These are phyloP conservation scores for Monopis laevigella DNA, from an alignment of 2,888 invertebrate species.

Conservation along the genomic window DNA sequence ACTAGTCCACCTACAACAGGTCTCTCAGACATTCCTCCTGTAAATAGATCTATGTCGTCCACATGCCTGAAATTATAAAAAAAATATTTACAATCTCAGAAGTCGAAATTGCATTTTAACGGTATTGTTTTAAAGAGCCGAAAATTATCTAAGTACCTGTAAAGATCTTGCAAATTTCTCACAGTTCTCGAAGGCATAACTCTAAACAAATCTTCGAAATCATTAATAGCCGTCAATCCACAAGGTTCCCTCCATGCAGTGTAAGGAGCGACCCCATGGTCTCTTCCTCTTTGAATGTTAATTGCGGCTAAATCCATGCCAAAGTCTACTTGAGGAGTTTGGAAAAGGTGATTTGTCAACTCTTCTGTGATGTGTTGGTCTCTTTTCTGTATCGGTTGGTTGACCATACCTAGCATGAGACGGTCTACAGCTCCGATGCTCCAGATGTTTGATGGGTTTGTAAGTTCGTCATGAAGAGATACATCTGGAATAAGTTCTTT, in stretches of 20 bases:
- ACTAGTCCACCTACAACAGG: constrained; percentile 83
- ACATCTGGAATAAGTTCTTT: constrained; percentile 67
- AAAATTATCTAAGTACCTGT: constrained; percentile 50
- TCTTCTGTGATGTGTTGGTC: constrained; percentile 86
- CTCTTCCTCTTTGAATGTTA: constrained; percentile 87
- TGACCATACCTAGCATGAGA: constrained; percentile 77
- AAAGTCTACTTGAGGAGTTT: constrained; percentile 73
- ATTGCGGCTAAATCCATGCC: constrained; percentile 90
- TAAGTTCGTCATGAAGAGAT: constrained; percentile 80
- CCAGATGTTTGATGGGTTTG: constrained; percentile 76
- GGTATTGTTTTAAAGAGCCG: too few relatives aligned
- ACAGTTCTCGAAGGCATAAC: constrained; percentile 73
- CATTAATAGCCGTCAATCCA: constrained; percentile 71
- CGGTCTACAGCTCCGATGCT: constrained; percentile 83
- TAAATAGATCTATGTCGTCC: constrained; percentile 86
- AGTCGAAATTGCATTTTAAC: too few relatives aligned
- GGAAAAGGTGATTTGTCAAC: constrained; percentile 85
- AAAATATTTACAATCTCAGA: too few relatives aligned
- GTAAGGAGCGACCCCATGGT: constrained; percentile 86
- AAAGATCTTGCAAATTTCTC: constrained; percentile 68
- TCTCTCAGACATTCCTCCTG: constrained; percentile 84
- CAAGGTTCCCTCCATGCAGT: constrained; percentile 83
- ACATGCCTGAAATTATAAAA: constrained; percentile 71
- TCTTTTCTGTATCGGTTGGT: constrained; percentile 79
- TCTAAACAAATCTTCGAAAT: constrained; percentile 76